A percentile compares a stretch with the other conserved stretches of the same genome.
phyloP scores from a whole-genome alignment of 2,113 vertebrate genomes.

The Anhinga rufa region DNA sequence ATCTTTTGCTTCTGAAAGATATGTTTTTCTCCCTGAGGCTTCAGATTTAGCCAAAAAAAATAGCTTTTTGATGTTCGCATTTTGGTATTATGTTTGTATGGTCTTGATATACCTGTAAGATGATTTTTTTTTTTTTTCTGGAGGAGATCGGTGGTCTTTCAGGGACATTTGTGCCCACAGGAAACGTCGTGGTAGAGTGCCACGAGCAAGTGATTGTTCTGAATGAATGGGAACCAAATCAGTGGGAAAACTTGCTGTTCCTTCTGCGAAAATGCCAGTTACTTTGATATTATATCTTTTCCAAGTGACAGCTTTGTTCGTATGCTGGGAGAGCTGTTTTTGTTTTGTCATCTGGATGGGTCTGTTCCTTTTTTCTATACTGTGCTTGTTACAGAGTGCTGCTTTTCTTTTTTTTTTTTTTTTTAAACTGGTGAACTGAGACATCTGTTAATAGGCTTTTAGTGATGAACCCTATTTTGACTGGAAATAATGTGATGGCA shows the following conservation, averaged over 20 bases:
- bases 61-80: neutral
- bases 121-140: too few species aligned
- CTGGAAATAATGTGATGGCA: neutral
- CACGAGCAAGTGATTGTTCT: neutral
- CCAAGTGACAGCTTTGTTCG: neutral
- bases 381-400: neutral
- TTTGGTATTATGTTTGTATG: fast-evolving
- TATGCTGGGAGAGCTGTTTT: neutral
- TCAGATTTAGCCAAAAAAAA: neutral
- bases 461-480: neutral
- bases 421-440: neutral
- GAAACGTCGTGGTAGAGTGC: neutral
- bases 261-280: neutral
- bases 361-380: neutral
- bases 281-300: neutral
- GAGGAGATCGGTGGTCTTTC: neutral
- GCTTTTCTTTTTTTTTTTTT: too few species aligned
- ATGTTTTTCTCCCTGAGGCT: neutral
- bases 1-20: neutral
- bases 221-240: neutral
- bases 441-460: neutral
- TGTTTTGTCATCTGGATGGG: neutral
- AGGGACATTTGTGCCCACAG: neutral
- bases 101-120: neutral
- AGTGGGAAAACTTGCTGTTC: fast-evolving